Conservation (phyloP, 2,888 invertebrate species). For the Fragum whitleyi region DNA sequence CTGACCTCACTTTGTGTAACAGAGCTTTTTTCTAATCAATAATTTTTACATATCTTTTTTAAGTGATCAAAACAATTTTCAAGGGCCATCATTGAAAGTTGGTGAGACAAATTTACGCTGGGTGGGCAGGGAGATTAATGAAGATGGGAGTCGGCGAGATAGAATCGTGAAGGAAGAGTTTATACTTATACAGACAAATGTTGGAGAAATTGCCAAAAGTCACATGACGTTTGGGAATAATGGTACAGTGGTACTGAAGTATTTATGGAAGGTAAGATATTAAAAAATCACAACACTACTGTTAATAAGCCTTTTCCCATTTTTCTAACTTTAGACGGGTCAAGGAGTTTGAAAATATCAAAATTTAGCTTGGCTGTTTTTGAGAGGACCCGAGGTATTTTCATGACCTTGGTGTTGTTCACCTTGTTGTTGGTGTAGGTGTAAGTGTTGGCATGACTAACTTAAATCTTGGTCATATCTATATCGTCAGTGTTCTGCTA, state of each 20-base stretch:
- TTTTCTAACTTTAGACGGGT: too few relatives aligned
- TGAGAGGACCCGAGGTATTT: too few relatives aligned
- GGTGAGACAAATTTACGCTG: constrained; percentile 27
- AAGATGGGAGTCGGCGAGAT: neutral
- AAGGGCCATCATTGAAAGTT: constrained; percentile 37
- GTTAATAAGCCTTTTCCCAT: neutral
- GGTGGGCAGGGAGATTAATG: neutral
- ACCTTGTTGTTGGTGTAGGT: too few relatives aligned
- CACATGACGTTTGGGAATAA: constrained; percentile 37
- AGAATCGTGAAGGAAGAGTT: constrained; percentile 35
- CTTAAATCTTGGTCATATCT: too few relatives aligned
- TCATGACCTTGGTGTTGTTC: too few relatives aligned
- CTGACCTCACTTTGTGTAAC: too few relatives aligned
- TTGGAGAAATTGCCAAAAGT: constrained; percentile 25
- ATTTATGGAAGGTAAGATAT: constrained; percentile 48
- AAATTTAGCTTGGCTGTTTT: too few relatives aligned
- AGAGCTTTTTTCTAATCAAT: too few relatives aligned
- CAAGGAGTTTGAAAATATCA: too few relatives aligned
- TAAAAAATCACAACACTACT: neutral
- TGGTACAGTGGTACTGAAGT: constrained; percentile 43
- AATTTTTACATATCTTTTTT: too few relatives aligned
- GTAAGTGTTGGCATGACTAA: too few relatives aligned
- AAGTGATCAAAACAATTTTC: neutral
- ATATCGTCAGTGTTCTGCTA: too few relatives aligned
- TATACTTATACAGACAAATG: constrained; percentile 36